Evolutionary conservation across 2,113 vertebrate genomes (phyloP).

Genomic region (Bos indicus): DNA sequence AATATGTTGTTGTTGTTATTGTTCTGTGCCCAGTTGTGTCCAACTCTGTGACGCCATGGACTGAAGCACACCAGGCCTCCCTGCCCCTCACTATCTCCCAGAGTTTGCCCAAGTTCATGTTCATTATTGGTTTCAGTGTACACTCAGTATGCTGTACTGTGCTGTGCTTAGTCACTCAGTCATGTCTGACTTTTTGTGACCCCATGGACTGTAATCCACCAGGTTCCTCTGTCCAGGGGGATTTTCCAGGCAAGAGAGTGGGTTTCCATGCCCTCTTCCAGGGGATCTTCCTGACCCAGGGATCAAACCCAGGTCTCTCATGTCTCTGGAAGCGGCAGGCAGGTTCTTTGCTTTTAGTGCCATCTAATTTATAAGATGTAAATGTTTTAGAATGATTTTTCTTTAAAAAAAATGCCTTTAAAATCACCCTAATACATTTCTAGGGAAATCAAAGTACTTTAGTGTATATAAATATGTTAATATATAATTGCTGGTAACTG

Average conservation of each 20-base stretch:
- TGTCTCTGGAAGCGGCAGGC: neutral
- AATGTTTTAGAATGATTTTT: neutral
- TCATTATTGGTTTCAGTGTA: neutral
- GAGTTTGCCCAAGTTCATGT: neutral
- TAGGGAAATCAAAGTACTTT: neutral
- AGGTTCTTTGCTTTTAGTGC: neutral
- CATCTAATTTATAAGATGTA: neutral
- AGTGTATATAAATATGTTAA: neutral
- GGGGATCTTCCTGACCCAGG: neutral
- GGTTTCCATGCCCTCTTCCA: neutral
- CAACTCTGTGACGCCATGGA: rapidly evolving
- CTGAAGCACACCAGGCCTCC: neutral
- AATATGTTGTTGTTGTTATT: neutral
- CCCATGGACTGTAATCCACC: neutral
- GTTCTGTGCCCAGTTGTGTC: neutral
- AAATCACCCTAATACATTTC: neutral
- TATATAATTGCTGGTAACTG: neutral
- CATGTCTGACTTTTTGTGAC: neutral
- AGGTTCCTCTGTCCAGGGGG: neutral
- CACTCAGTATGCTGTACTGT: neutral
- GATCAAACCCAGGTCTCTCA: neutral
- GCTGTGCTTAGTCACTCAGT: neutral
- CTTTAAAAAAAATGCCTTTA: neutral
- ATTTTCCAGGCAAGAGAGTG: neutral
- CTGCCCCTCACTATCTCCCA: neutral